Evolutionary conservation across 2,113 vertebrate species (phyloP).

Genomic region (Sinocyclocheilus anshuiensis): DNA sequence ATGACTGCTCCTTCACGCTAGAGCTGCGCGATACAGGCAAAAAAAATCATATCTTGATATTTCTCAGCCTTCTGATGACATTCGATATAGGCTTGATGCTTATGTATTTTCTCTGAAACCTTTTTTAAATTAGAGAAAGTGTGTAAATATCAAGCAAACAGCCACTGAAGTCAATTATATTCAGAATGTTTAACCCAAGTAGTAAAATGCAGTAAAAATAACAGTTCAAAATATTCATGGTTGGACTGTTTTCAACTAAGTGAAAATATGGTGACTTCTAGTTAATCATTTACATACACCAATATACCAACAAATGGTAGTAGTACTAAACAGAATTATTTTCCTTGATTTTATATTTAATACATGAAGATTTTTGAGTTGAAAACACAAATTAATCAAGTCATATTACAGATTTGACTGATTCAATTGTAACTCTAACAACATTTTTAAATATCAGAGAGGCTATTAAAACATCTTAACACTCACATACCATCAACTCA

Average conservation of each 20-base stretch:
- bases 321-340: neutral
- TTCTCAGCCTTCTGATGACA: neutral
- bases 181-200: neutral
- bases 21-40: neutral
- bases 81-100: neutral
- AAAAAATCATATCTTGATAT: neutral
- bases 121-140: neutral
- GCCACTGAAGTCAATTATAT: neutral
- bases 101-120: neutral
- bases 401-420: neutral
- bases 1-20: constrained; percentile 15
- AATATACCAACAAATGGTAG: neutral
- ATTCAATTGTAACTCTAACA: neutral
- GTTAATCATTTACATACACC: neutral
- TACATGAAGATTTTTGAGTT: neutral
- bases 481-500: neutral
- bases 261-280: neutral
- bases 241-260: neutral
- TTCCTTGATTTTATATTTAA: constrained; percentile 3
- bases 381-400: neutral
- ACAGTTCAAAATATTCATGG: neutral
- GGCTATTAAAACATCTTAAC: neutral
- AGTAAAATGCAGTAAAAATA: neutral
- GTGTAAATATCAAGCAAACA: neutral
- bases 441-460: neutral